Conservation (phyloP, 2,113 vertebrate species). For the Burhinus bistriatus region DNA sequence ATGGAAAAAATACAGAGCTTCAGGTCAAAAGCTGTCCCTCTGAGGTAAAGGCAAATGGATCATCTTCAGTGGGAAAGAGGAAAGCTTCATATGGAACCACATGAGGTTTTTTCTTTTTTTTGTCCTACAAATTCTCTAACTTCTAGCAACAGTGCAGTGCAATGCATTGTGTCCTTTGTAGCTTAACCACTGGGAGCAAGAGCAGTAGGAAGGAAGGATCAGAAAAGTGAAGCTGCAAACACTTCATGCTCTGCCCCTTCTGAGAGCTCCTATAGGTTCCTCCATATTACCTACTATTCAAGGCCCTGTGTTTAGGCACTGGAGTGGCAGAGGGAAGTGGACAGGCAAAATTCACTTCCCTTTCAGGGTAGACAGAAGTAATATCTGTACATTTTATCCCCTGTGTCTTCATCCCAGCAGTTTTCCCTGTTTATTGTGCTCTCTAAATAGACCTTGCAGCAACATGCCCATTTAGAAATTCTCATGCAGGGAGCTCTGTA, state of each 20-base stretch:
- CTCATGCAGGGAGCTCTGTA: background rate
- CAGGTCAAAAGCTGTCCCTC: background rate
- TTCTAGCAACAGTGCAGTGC: background rate
- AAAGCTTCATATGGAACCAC: background rate
- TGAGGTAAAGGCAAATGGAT: background rate
- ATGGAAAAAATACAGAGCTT: background rate
- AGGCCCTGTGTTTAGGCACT: background rate
- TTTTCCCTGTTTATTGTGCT: background rate
- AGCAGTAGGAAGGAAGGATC: background rate
- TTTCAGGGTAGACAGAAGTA: background rate
- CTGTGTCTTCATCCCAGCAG: background rate
- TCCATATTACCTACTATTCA: background rate
- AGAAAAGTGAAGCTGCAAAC: background rate
- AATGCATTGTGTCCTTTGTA: background rate
- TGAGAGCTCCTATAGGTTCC: background rate
- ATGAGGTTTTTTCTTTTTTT: background rate
- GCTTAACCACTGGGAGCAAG: background rate
- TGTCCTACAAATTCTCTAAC: background rate
- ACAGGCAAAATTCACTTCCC: background rate
- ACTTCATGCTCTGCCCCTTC: background rate
- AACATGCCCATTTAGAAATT: background rate
- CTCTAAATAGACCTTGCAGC: background rate
- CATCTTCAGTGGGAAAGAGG: background rate
- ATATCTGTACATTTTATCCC: background rate
- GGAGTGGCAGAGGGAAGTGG: background rate